Conservation (phyloP, 1,140 invertebrate species). For the Calycopis cecrops region DNA sequence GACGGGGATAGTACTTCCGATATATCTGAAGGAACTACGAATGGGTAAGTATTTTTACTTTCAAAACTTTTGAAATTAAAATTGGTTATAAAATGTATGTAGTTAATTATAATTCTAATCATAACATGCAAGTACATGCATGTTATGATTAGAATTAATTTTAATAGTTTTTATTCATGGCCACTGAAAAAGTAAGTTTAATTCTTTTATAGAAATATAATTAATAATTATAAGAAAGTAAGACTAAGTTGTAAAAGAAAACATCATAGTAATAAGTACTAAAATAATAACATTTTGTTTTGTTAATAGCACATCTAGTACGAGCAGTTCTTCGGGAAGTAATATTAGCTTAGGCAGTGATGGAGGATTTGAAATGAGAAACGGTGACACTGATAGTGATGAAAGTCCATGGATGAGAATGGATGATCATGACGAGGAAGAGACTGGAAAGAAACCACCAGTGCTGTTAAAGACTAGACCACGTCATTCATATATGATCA, state of each 20-base stretch:
- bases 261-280: too few relatives aligned
- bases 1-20: conserved; percentile 28
- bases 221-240: too few relatives aligned
- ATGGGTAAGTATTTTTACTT: conserved; percentile 31
- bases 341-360: conserved; percentile 25
- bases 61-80: too few relatives aligned
- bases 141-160: too few relatives aligned
- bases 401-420: conserved; percentile 26
- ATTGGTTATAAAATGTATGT: too few relatives aligned
- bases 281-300: neutral
- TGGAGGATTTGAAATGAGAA: conserved; percentile 9
- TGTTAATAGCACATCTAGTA: conserved; percentile 20
- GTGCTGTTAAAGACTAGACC: conserved; percentile 78
- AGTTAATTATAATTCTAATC: too few relatives aligned
- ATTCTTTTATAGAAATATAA: too few relatives aligned
- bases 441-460: conserved; percentile 56
- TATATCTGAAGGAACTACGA: conserved; percentile 24
- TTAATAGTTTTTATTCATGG: too few relatives aligned
- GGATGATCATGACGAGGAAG: conserved; percentile 33
- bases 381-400: conserved; percentile 30
- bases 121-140: too few relatives aligned
- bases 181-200: too few relatives aligned
- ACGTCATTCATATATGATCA: conserved; percentile 81
- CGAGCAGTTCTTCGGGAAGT: conserved; percentile 27
- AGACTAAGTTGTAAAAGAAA: too few relatives aligned